phyloP scores from a whole-genome alignment of 2,797 vertebrate genomes.

The Buceros bicornis region DNA sequence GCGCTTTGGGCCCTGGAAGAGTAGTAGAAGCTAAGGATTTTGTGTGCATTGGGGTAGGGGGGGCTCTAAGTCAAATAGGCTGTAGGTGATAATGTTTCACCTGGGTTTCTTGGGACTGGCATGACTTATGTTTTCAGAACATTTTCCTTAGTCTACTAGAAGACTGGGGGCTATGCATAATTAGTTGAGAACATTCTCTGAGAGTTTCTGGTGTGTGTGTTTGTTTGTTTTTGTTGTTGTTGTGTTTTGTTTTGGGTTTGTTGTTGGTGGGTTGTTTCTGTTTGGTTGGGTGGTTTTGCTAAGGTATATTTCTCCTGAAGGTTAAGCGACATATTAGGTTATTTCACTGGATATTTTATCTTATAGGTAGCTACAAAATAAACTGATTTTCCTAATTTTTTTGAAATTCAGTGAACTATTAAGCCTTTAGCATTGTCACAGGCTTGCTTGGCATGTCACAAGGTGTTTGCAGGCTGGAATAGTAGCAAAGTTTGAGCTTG shows the following conservation, averaged over 20 bases:
- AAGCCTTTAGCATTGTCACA: not conserved
- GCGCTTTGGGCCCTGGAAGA: not conserved
- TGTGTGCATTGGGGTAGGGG: not conserved
- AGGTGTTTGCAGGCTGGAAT: not conserved
- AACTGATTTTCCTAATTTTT: not conserved
- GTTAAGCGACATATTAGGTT: not conserved
- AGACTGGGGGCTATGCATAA: not conserved
- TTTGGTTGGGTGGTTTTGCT: too few species aligned
- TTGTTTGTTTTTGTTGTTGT: not conserved
- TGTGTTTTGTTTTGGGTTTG: not conserved
- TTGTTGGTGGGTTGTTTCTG: not conserved
- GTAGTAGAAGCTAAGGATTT: not conserved
- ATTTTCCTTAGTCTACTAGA: not conserved
- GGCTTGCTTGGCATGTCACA: not conserved
- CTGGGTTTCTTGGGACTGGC: not conserved
- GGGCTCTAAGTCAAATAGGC: not conserved
- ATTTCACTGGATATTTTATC: not conserved
- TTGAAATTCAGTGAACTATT: not conserved
- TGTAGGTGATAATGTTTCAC: not conserved
- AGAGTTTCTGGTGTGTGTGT: not conserved
- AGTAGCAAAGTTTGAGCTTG: not conserved
- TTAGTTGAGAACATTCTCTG: not conserved
- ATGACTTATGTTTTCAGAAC: not conserved
- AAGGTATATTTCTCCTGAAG: not conserved
- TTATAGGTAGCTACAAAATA: not conserved